These are phyloP conservation scores for Bergia sp. DNA, from an alignment of 92 coral and sea anemone species.

Conservation along the genomic window DNA sequence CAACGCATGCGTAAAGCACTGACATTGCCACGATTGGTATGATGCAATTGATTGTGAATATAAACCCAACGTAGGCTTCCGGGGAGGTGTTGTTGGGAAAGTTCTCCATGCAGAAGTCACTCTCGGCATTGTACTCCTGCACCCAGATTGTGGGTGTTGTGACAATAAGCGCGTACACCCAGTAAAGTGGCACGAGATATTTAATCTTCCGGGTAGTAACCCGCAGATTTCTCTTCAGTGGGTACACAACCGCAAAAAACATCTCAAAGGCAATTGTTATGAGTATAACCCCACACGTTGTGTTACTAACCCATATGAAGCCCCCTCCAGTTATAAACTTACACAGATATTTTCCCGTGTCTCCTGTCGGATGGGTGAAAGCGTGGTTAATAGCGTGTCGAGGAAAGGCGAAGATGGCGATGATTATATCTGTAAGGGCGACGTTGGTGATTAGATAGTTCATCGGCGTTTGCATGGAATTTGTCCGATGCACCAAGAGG, in stretches of 20 bases:
- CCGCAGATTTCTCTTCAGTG: neutral
- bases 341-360: slow-evolving; percentile 54
- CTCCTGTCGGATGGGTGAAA: slow-evolving; percentile 26
- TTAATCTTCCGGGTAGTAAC: no score
- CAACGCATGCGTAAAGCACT: slow-evolving; percentile 59
- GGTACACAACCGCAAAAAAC: slow-evolving; percentile 58
- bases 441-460: slow-evolving; percentile 47
- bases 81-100: neutral
- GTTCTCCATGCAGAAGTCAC: neutral
- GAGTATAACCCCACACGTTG: slow-evolving; percentile 55
- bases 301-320: slow-evolving; percentile 65
- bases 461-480: slow-evolving; percentile 48
- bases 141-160: no score
- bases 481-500: neutral
- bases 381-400: slow-evolving; percentile 47
- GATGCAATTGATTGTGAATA: slow-evolving; percentile 49
- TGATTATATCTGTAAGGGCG: slow-evolving; percentile 46
- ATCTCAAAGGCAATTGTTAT: slow-evolving; percentile 64
- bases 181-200: no score
- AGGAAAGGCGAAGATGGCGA: slow-evolving; percentile 31
- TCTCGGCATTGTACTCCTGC: neutral
- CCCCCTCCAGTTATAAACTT: neutral
- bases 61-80: neutral
- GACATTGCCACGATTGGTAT: slow-evolving; percentile 67
- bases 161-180: no score